These are phyloP conservation scores for Crotalus adamanteus DNA, from an alignment of 2,797 vertebrate genomes.

Conservation along the genomic window DNA sequence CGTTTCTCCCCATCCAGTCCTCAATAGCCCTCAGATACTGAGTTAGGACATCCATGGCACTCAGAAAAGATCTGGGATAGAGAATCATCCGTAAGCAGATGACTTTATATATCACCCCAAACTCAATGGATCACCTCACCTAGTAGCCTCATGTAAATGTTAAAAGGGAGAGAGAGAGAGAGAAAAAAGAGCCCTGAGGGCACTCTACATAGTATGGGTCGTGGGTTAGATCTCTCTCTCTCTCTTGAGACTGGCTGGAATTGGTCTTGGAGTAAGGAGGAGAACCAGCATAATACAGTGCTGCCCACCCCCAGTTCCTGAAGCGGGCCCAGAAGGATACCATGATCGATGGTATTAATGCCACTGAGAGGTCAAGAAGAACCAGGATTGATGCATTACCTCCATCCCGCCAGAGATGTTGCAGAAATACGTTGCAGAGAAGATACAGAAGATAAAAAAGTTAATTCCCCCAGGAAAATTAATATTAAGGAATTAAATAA, in stretches of 20 bases:
- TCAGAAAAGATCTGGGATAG: not conserved
- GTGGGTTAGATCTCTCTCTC: not conserved
- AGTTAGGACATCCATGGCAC: not conserved
- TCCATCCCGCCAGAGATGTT: not conserved
- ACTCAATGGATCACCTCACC: not conserved
- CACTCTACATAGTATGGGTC: not conserved
- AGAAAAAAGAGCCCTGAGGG: not conserved
- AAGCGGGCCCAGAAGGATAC: not conserved
- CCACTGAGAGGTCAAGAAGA: not conserved
- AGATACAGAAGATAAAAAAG: not conserved
- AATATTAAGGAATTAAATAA: slow-evolving; percentile 27
- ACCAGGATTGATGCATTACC: not conserved
- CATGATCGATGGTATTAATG: not conserved
- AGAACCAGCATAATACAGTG: not conserved
- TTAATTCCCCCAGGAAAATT: not conserved
- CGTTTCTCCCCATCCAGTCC: not conserved
- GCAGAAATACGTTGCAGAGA: not conserved
- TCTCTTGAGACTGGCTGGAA: not conserved
- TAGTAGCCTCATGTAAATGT: not conserved
- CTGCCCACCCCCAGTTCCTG: not conserved
- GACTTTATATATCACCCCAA: not conserved
- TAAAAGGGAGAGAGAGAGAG: not conserved
- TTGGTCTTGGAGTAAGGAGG: not conserved
- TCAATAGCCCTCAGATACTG: not conserved
- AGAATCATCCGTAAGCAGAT: not conserved